Evolutionary conservation across 2,888 invertebrate species (phyloP), one percentile per base, ranked within the genome.

Genomic region (Trimorus sp.): DNA sequence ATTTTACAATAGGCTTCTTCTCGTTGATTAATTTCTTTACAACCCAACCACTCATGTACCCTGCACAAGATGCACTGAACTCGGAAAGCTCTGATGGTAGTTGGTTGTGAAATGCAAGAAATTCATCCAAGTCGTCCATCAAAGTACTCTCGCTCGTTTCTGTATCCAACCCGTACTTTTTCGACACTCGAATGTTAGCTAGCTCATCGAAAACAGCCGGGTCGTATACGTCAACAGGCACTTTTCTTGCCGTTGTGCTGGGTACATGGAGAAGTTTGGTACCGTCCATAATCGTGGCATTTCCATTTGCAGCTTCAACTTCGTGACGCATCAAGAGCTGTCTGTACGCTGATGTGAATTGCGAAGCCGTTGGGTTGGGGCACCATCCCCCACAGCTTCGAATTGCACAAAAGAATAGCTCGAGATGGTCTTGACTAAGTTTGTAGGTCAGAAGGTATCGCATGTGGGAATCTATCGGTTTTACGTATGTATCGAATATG

Each of bases 361-460:
- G 74, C 0, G 69, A 6, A 53, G 15, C 11, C n/a, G 63, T 70
- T 8, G 75, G 70, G 54, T 69, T 79, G 0, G 63, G 63, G 45
- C 73, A 79, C 71, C 65, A 78, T 0, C 70, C 78, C 9, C 59
- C 65, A 58, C 78, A 78, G 38, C 63, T 16, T 45, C 54, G 56
- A 36, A 68, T 56, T 0, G 71, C 70, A 53, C 78, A 65, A 16
- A 77, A 77, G 45, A 66, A 75, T 14, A 70, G 7, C 77, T 81
- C 76, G 3, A 75, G 42, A 15, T 83, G 83, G 59, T 83, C 83
- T 53, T 83, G 83, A 51, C 79, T 79, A 1, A 79, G 45, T 45
- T 83, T 79, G 12, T 83, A 79, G 6, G 83, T 83, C 1, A 73
- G 36, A 1, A 79, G n/a, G 58, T 83, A 76, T 16, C 77, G 68